phyloP scores from a whole-genome alignment of 2,113 vertebrate genomes.

The Dasyurus viverrinus region DNA sequence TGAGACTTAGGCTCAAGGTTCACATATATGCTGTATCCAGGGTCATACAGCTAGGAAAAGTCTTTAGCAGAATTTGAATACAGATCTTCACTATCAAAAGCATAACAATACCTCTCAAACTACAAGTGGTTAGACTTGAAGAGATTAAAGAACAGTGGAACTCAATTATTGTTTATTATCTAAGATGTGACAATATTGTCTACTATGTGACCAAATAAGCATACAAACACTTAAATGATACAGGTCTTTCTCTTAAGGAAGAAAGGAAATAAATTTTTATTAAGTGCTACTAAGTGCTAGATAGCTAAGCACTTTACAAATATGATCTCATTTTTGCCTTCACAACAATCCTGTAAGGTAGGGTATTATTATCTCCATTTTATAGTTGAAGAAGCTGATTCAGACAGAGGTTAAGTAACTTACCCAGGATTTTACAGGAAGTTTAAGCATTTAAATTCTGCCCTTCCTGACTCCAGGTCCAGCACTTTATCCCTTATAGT shows the following conservation, averaged over 20 bases:
- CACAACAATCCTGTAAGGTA: background rate
- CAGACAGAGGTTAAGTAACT: background rate
- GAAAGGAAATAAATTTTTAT: background rate
- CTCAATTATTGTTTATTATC: background rate
- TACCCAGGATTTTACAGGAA: background rate
- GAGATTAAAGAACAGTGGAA: background rate
- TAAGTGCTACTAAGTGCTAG: background rate
- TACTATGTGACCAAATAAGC: background rate
- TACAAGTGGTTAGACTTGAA: background rate
- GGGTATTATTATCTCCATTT: background rate
- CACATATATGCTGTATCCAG: background rate
- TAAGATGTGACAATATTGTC: background rate
- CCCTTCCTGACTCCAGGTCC: background rate
- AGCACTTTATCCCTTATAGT: background rate
- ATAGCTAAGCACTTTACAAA: background rate
- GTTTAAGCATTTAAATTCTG: background rate
- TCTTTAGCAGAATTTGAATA: background rate
- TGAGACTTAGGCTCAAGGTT: background rate
- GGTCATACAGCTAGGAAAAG: background rate
- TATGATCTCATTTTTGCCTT: background rate
- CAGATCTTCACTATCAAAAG: background rate
- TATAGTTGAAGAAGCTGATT: background rate
- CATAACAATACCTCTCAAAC: background rate
- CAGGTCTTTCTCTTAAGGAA: background rate
- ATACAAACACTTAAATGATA: background rate